A percentile compares a stretch with the other conserved stretches of the same genome.
phyloP scores from a whole-genome alignment of 2,113 vertebrate genomes.

The Phalacrocorax brasilianus region DNA sequence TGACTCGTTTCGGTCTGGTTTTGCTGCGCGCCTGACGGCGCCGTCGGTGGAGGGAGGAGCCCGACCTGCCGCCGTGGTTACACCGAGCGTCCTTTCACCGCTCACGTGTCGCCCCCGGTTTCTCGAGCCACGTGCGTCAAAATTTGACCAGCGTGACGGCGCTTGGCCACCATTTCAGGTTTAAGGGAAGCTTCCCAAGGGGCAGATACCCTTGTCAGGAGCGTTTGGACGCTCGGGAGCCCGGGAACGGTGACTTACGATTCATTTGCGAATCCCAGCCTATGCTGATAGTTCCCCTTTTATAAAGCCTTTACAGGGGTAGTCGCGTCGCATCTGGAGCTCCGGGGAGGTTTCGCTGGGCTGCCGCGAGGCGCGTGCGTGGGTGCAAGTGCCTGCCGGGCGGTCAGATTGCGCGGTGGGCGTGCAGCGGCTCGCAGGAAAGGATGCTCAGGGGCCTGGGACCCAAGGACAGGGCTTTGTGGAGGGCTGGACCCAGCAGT shows the following conservation, averaged over 20 bases:
- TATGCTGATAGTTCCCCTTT: fast-evolving
- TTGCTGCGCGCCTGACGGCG: background rate
- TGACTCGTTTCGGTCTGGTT: fast-evolving
- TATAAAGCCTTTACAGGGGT: background rate
- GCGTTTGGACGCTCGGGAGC: background rate
- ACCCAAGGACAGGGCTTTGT: fast-evolving
- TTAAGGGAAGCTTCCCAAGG: background rate
- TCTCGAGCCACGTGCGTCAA: fast-evolving
- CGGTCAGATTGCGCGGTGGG: fast-evolving
- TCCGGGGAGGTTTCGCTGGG: fast-evolving
- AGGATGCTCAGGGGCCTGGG: background rate
- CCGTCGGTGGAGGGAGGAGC: background rate
- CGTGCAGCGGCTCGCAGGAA: fast-evolving
- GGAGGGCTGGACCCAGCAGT: background rate
- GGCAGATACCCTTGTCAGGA: background rate
- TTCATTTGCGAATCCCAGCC: background rate
- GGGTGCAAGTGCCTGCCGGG: background rate
- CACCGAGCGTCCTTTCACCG: background rate
- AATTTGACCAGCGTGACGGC: fast-evolving
- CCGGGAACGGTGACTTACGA: background rate
- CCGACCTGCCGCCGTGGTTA: background rate
- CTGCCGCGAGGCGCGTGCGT: fast-evolving
- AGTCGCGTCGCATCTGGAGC: background rate
- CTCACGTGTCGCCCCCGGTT: fast-evolving
- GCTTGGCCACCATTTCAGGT: background rate